Evolutionary conservation across 2,888 invertebrate species (phyloP), one percentile per base, ranked within the genome.

Genomic region (Branchellion lobata): DNA sequence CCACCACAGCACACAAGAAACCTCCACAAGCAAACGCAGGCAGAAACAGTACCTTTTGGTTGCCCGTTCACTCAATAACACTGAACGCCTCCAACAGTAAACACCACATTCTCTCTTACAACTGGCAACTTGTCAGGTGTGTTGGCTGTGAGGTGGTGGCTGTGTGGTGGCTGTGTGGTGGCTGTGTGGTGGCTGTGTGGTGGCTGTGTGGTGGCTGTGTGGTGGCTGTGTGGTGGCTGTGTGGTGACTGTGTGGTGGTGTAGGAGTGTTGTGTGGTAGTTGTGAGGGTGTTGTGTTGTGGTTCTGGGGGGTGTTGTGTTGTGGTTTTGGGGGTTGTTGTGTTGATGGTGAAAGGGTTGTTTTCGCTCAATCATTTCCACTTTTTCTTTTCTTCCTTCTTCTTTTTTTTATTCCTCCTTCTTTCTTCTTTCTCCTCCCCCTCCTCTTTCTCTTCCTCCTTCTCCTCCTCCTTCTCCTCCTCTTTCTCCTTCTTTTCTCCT

Each of bases 31-130:
- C 91, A 0, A 86, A 89, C 83, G 90, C 91, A 57, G 90, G 90
- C 0, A 84, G 85, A 1, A 88, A 90, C 84, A 85, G 88, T 79
- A 93, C 93, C 78, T 92, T 94, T 84, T 92, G 92, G 82, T 90
- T 96, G 78, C 95, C 96, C 3, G 91, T 92, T 86, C 94, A 93
- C 21, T 93, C 92, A 91, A 91, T 91, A 24, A 85, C 90, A 0
- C 89, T 96, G 74, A 93, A 96, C 89, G 96, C 94, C 8, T 85
- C 84, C 78, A n/a, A n/a, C n/a, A n/a, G 91, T 90, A 84, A 94
- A 93, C 61, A 87, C 86, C 36, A 92, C 84, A 93, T 95, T 82
- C 91, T 91, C 33, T 91, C 91, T 51, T 96, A 92, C 90, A 91
- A 91, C 18, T 96, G 96, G 96, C 91, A 92, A 83, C 93, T 94